Evolutionary conservation across 2,113 vertebrate genomes (phyloP).

Genomic region (Trogon surrucura): DNA sequence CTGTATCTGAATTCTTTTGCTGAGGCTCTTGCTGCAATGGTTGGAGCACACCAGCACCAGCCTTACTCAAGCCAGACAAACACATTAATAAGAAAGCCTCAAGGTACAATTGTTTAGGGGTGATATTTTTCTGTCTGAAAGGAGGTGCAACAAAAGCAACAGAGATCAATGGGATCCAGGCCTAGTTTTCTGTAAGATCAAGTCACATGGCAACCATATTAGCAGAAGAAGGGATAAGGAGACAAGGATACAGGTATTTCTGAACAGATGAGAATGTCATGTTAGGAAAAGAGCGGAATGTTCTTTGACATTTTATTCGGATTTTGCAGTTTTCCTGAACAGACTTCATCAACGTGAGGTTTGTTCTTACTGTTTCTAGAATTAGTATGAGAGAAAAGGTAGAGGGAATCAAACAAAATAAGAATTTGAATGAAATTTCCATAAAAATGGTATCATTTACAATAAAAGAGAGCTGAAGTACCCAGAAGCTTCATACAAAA

Average conservation of each 20-base stretch:
- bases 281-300: background rate
- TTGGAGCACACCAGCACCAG: background rate
- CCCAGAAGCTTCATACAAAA: background rate
- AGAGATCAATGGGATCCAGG: background rate
- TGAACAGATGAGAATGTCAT: background rate
- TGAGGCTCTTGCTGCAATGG: background rate
- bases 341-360: background rate
- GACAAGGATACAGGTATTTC: background rate
- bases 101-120: background rate
- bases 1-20: background rate
- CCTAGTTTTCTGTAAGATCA: background rate
- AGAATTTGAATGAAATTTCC: background rate
- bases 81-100: background rate
- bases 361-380: background rate
- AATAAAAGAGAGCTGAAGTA: conserved; percentile 7
- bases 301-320: background rate
- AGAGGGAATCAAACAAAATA: background rate
- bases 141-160: background rate
- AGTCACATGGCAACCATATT: background rate
- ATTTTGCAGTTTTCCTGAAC: background rate
- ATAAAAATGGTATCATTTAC: background rate
- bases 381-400: background rate
- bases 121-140: background rate
- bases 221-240: background rate
- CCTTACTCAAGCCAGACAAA: background rate